Evolutionary conservation across 2,888 invertebrate species (phyloP), one percentile per base, ranked within the genome.

Genomic region (Catonia carolina): DNA sequence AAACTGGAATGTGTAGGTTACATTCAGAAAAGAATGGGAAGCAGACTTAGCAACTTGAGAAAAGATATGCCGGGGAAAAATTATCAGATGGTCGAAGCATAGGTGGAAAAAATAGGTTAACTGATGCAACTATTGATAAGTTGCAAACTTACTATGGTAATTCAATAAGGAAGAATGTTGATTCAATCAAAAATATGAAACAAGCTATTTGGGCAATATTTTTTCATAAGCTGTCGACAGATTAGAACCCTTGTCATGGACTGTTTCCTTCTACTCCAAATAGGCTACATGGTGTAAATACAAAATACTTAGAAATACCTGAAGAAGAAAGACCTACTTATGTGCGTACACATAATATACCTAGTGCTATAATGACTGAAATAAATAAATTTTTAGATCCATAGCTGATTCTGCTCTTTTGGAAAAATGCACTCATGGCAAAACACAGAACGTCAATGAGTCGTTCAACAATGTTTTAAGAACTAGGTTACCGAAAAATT

Each of bases 1-100:
- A 45, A 45, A 23, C 27, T 45, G 45, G 45, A 45, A 27, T 45
- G 41, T 45, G 22, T 45, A n/a, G 18, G 45, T 18, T 22, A 45
- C 20, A 27, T 45, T 7, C 17, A 45, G 22, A 45, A 45, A 45
- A 45, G 45, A 18, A 45, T 45, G 45, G 45, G 45, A 14, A 27
- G 23, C 22, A 22, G 45, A 23, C 27, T 45, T 23, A 22, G 20
- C 18, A 45, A 45, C 18, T 45, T 45, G 45, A 45, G 22, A 45
- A 22, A 45, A 27, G 4, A 27, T 4, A 27, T 27, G 27, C 4
- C 4, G 8, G 27, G 27, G 5, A n/a, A 22, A 14, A 22, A 20
- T 20, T 18, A 15, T 45, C 22, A 22, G 45, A 45, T 45, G 45
- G 45, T 27, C 8, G 22, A 14, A 23, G 14, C 18, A 2, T 45